Evolutionary conservation across 2,888 invertebrate genomes (phyloP).

Genomic region (Sesia bembeciformis): DNA sequence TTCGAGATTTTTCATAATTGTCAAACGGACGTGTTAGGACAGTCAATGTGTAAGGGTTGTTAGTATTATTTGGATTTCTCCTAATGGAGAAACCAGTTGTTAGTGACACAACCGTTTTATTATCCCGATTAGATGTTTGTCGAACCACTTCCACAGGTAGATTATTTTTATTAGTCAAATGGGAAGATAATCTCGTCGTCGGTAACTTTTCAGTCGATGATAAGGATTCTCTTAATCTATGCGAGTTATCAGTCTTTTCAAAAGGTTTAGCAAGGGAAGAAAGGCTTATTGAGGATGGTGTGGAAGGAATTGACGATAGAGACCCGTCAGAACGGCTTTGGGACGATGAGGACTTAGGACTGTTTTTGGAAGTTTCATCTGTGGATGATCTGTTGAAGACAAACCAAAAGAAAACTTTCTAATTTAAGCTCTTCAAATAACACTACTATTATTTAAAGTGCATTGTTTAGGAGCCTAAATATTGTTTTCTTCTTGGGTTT

Average conservation of each 20-base stretch:
- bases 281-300: conserved; percentile 45
- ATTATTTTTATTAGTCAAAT: conserved; percentile 46
- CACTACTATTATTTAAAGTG: not conserved
- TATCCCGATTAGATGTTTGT: conserved; percentile 28
- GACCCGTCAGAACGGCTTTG: conserved; percentile 53
- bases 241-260: conserved; percentile 59
- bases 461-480: conserved; percentile 3
- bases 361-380: conserved; percentile 60
- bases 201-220: conserved; percentile 40
- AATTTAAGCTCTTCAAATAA: conserved; percentile 47
- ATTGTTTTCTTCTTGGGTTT: conserved; percentile 7
- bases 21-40: conserved; percentile 52
- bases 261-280: conserved; percentile 67
- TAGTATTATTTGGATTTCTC: conserved; percentile 48
- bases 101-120: conserved; percentile 53
- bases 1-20: conserved; percentile 19
- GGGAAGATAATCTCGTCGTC: conserved; percentile 33
- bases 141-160: conserved; percentile 34
- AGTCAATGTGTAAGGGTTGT: conserved; percentile 61
- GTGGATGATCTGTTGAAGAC: conserved; percentile 74
- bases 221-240: conserved; percentile 48
- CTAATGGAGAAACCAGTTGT: conserved; percentile 68
- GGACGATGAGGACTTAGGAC: conserved; percentile 49
- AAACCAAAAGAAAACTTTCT: conserved; percentile 68
- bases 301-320: conserved; percentile 35